These are phyloP conservation scores for Crematogaster levior DNA, from an alignment of 2,888 invertebrate genomes.

Conservation along the genomic window DNA sequence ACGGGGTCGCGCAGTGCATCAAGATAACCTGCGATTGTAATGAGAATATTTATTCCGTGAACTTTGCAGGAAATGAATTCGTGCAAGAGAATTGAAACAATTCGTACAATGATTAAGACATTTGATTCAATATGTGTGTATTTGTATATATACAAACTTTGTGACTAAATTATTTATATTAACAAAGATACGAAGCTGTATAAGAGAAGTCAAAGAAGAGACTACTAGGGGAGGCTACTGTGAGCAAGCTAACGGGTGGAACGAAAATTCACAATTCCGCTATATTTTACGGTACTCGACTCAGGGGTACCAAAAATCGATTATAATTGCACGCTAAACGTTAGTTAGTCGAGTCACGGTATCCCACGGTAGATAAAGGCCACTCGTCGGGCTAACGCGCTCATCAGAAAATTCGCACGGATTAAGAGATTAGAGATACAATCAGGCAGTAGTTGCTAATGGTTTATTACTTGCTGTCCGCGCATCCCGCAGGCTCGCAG, in stretches of 20 bases:
- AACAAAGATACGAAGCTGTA: not conserved
- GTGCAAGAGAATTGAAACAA: not conserved
- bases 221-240: not conserved
- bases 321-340: slow-evolving; percentile 20
- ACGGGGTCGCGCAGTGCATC: slow-evolving; percentile 9
- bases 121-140: not conserved
- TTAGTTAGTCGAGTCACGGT: slow-evolving; percentile 1
- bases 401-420: slow-evolving; percentile 28
- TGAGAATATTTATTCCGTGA: slow-evolving; percentile 23
- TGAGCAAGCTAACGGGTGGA: not conserved
- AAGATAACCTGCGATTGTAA: slow-evolving; percentile 32
- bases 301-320: slow-evolving; percentile 4
- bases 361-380: slow-evolving; percentile 39
- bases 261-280: not conserved
- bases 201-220: not conserved
- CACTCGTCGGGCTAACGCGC: slow-evolving; percentile 31
- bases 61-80: slow-evolving; percentile 15
- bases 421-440: slow-evolving; percentile 52
- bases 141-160: not conserved
- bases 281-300: slow-evolving; percentile 3
- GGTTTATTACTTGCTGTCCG: slow-evolving; percentile 44
- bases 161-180: not conserved
- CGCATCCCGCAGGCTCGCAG: slow-evolving; percentile 10
- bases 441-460: slow-evolving; percentile 44
- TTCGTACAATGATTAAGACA: not conserved